Percentiles rank a stretch among this genome's conserved stretches.
Conservation (phyloP, 2,888 invertebrate species). For the Neocrepidodera transversa region DNA sequence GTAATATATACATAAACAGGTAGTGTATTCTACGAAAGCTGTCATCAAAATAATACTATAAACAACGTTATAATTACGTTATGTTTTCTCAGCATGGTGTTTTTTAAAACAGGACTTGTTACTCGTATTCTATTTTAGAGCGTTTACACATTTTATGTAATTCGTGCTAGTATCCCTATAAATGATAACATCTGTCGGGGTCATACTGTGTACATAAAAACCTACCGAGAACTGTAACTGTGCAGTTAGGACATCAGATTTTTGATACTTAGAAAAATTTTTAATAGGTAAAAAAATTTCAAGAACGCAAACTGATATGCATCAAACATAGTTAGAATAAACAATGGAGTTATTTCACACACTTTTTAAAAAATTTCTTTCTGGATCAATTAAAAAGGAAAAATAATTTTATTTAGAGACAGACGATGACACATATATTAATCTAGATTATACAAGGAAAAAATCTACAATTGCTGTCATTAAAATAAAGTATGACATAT, state of each 20-base stretch:
- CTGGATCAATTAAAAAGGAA: neutral
- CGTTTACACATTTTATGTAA: constrained; percentile 44
- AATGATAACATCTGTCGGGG: constrained; percentile 44
- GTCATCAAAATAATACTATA: constrained; percentile 44
- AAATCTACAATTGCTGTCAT: too few relatives aligned
- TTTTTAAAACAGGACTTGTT: constrained; percentile 44
- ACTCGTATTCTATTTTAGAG: constrained; percentile 43
- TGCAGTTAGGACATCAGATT: constrained; percentile 22
- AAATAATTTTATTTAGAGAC: too few relatives aligned
- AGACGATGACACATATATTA: too few relatives aligned
- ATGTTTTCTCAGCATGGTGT: constrained; percentile 44
- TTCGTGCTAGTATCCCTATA: constrained; percentile 43
- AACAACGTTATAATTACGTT: constrained; percentile 42
- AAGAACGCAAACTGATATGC: constrained; percentile 15
- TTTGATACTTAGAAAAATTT: constrained; percentile 19
- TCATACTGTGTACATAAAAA: constrained; percentile 35
- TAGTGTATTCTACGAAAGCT: constrained; percentile 38
- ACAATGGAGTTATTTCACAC: neutral
- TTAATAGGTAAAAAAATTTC: constrained; percentile 16
- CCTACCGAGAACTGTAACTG: constrained; percentile 25
- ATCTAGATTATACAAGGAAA: too few relatives aligned
- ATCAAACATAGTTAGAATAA: constrained; percentile 2
- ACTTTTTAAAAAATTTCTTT: neutral
- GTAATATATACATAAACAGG: too few relatives aligned
- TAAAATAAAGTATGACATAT: too few relatives aligned